Evolutionary conservation across 2,888 invertebrate species (phyloP), one percentile per base, ranked within the genome.

Genomic region (Malthinus seriepunctatus): DNA sequence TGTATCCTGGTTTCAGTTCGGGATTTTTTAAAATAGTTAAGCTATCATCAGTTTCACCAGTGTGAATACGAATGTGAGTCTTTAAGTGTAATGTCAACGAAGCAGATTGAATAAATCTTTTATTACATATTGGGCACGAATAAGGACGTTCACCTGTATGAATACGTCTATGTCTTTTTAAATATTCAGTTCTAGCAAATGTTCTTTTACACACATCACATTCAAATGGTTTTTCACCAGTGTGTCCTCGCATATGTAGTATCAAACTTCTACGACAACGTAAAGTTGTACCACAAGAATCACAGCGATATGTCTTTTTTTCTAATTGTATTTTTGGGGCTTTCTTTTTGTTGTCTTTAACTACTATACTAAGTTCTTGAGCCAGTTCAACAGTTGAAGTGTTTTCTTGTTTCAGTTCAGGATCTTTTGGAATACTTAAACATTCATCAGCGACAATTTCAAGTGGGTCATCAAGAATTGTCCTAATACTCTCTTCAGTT

Each of bases 21-120:
- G n/a, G 1, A 42, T 12, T 1, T 3, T 11, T 12, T 1, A 9
- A 4, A 1, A 15, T 15, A 42, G 12, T 1, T 6, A n/a, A n/a
- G n/a, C n/a, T n/a, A n/a, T n/a, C n/a, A n/a, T n/a, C n/a, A 12
- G 66, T 66, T 55, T 72, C 72, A 4, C 70, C 71, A 15, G 73
- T 71, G 47, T 74, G 74, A 3, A 66, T 68, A 23, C 73, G 50
- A 51, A 60, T 68, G 52, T 74, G 74, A n/a, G 53, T 56, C 1
- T 53, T 51, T 10, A 50, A 39, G 12, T 61, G 61, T 0, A 64
- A 62, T 2, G 56, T 56, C 14, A 61, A 14, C 1, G 49, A 52
- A 12, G 56, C 56, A 46, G 48, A 46, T 46, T 61, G 61, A 1
- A 57, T 52, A 34, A 60, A 56, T 6, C 51, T 49, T 37, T 60